These are phyloP conservation scores for Periophthalmus modestus DNA, from an alignment of 2,113 vertebrate species.

Conservation along the genomic window DNA sequence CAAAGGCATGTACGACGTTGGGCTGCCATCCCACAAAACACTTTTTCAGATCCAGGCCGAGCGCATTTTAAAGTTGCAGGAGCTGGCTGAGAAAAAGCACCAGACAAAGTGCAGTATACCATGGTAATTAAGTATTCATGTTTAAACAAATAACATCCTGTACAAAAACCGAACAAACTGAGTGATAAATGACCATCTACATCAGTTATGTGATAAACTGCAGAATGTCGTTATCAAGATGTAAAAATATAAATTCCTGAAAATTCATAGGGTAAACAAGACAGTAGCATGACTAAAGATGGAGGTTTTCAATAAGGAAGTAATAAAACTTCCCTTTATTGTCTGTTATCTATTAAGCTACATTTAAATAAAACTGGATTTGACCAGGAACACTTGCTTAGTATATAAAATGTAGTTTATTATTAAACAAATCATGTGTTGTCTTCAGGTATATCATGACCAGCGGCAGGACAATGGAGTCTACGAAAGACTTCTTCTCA, in stretches of 20 bases:
- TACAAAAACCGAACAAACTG: neutral
- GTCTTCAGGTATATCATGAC: conserved; percentile 96
- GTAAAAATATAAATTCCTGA: neutral
- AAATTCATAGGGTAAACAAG: neutral
- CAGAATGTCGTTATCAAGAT: neutral
- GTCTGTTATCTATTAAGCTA: neutral
- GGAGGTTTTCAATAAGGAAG: conserved; percentile 3
- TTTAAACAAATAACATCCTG: neutral
- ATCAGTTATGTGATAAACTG: neutral
- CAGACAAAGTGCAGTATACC: conserved; percentile 84
- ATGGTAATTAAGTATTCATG: conserved; percentile 86
- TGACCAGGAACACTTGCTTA: neutral
- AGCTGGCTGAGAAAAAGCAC: conserved; percentile 82
- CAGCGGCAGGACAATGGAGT: conserved; percentile 91
- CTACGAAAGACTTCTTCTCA: conserved; percentile 87
- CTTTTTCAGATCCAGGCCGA: conserved; percentile 98
- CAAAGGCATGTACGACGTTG: conserved; percentile 97
- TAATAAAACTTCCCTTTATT: conserved; percentile 18
- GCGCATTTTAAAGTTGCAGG: conserved; percentile 88
- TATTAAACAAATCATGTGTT: neutral
- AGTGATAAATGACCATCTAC: neutral
- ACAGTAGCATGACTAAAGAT: neutral
- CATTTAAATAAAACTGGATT: neutral
- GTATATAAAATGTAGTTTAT: neutral
- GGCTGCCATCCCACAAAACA: conserved; percentile 92